Percentiles rank a stretch among this genome's conserved stretches.
These are phyloP conservation scores for Drosophila auraria DNA, from an alignment of 1,140 invertebrate genomes.

Conservation along the genomic window DNA sequence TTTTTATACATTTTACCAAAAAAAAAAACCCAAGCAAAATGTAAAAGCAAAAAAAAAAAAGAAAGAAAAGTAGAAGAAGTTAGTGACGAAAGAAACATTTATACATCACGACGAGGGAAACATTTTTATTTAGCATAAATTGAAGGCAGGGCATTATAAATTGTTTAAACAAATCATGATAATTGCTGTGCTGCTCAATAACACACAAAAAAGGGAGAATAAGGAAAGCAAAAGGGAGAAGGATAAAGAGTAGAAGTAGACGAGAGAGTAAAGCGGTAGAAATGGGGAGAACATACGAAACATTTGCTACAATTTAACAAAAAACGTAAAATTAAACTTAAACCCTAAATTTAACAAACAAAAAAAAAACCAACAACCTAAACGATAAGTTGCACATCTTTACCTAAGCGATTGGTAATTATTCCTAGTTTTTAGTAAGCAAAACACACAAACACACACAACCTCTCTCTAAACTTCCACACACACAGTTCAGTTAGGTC, in stretches of 20 bases:
- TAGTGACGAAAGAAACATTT: constrained; percentile 28
- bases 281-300: constrained; percentile 26
- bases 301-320: constrained; percentile 73
- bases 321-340: constrained; percentile 52
- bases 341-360: constrained; percentile 58
- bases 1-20: constrained; percentile 59
- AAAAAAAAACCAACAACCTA: constrained; percentile 29
- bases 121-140: constrained; percentile 63
- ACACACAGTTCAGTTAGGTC: constrained; percentile 30
- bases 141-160: constrained; percentile 74
- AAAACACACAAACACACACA: constrained; percentile 32
- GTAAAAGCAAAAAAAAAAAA: constrained; percentile 40
- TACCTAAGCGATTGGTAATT: constrained; percentile 83
- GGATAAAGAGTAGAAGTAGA: constrained; percentile 18
- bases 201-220: constrained; percentile 33
- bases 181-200: constrained; percentile 84
- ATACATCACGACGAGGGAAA: constrained; percentile 53
- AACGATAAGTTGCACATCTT: constrained; percentile 80
- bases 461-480: constrained; percentile 30
- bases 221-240: constrained; percentile 26
- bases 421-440: constrained; percentile 73
- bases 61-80: constrained; percentile 15
- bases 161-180: constrained; percentile 70
- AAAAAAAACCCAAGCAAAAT: constrained; percentile 40
- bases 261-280: constrained; percentile 25